Evolutionary conservation across 1,140 invertebrate species (phyloP).

Genomic region (Arion vulgaris): DNA sequence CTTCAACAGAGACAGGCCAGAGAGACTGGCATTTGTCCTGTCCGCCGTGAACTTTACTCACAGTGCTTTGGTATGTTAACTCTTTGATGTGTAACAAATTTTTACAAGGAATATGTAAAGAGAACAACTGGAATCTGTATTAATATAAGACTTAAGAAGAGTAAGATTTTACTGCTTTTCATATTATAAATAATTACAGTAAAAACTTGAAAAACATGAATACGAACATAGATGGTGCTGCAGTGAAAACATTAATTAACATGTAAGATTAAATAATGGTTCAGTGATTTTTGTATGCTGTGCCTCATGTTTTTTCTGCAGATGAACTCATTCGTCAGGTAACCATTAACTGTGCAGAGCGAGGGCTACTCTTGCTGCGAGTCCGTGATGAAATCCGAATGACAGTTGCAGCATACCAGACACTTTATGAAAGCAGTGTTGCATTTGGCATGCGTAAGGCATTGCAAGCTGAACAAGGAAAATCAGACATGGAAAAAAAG

Average conservation of each 20-base stretch:
- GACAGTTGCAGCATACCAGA: slow-evolving; percentile 95
- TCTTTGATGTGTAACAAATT: too few relatives aligned
- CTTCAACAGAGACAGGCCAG: slow-evolving; percentile 92
- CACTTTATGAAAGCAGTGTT: slow-evolving; percentile 96
- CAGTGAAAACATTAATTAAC: too few relatives aligned
- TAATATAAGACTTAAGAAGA: too few relatives aligned
- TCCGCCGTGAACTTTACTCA: slow-evolving; percentile 92
- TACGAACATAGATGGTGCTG: too few relatives aligned
- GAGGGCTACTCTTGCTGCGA: slow-evolving; percentile 91
- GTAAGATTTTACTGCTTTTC: too few relatives aligned
- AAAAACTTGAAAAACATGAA: too few relatives aligned
- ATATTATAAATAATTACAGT: too few relatives aligned
- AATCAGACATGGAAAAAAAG: slow-evolving; percentile 79
- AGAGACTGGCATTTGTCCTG: slow-evolving; percentile 97
- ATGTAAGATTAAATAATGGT: too few relatives aligned
- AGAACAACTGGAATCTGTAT: too few relatives aligned
- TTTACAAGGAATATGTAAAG: too few relatives aligned
- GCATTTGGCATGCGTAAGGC: slow-evolving; percentile 98
- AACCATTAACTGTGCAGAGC: slow-evolving; percentile 96
- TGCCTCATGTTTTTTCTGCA: slow-evolving; percentile 60
- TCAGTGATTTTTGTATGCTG: too few relatives aligned
- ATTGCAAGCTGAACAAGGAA: slow-evolving; percentile 83
- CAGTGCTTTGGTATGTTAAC: slow-evolving; percentile 90
- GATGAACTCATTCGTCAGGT: slow-evolving; percentile 95
- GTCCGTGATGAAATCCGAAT: slow-evolving; percentile 96